phyloP scores from a whole-genome alignment of 2,113 vertebrate species.

The Alosa alosa region DNA sequence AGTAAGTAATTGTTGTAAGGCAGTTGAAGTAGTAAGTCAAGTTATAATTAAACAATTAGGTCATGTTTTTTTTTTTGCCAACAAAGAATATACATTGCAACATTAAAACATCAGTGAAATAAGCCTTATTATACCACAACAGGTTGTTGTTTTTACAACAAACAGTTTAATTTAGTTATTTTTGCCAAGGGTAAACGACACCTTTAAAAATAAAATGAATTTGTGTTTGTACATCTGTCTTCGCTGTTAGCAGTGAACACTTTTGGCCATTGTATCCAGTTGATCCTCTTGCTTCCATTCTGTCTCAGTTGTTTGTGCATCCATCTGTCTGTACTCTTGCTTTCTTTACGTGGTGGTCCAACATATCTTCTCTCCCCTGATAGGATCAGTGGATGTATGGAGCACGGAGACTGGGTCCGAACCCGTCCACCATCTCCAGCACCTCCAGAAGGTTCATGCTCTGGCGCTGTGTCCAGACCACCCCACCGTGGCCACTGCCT shows the following conservation, averaged over 20 bases:
- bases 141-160: neutral
- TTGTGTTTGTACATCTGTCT: neutral
- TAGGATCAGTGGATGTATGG: conserved; percentile 90
- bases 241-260: neutral
- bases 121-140: neutral
- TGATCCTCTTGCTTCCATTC: neutral
- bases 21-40: neutral
- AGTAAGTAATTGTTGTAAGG: neutral
- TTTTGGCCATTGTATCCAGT: neutral
- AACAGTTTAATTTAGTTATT: neutral
- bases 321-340: neutral
- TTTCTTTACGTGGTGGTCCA: conserved; percentile 28
- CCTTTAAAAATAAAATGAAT: neutral
- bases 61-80: neutral
- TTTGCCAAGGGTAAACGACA: neutral
- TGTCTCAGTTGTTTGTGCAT: neutral
- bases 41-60: neutral
- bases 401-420: conserved; percentile 77
- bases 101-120: neutral
- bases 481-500: conserved; percentile 72
- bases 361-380: conserved; percentile 66
- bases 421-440: conserved; percentile 83
- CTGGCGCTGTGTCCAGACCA: conserved; percentile 75
- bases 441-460: conserved; percentile 75
- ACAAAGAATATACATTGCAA: neutral